Conservation (phyloP, 2,797 vertebrate genomes). For the Valencia hispanica region DNA sequence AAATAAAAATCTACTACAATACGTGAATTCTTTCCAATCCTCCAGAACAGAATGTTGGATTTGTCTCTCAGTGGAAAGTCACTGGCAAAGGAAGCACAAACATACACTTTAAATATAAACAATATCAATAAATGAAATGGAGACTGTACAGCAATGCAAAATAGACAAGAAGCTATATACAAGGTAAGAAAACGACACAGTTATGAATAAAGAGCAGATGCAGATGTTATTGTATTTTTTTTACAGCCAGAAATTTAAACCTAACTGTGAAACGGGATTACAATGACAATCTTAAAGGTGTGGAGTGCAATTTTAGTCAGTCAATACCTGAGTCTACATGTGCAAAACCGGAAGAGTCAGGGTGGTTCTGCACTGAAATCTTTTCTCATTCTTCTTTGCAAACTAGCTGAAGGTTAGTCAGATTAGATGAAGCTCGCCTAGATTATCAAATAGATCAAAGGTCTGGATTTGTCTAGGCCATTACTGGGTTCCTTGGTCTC, state of each 20-base stretch:
- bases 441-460: neutral
- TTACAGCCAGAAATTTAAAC: neutral
- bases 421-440: neutral
- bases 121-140: neutral
- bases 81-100: neutral
- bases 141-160: neutral
- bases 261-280: neutral
- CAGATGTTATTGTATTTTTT: neutral
- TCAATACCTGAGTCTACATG: too few species aligned
- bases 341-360: too few species aligned
- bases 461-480: neutral
- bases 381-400: neutral
- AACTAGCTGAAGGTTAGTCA: neutral
- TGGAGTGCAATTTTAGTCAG: neutral
- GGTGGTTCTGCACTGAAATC: too few species aligned
- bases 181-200: neutral
- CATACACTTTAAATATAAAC: neutral
- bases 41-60: neutral
- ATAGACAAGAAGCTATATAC: neutral
- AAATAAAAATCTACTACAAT: neutral
- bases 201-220: neutral
- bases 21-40: neutral
- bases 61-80: neutral
- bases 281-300: neutral
- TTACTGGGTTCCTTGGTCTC: too few species aligned